These are phyloP conservation scores for Polyommatus icarus DNA, from an alignment of 2,888 invertebrate species.

Conservation along the genomic window DNA sequence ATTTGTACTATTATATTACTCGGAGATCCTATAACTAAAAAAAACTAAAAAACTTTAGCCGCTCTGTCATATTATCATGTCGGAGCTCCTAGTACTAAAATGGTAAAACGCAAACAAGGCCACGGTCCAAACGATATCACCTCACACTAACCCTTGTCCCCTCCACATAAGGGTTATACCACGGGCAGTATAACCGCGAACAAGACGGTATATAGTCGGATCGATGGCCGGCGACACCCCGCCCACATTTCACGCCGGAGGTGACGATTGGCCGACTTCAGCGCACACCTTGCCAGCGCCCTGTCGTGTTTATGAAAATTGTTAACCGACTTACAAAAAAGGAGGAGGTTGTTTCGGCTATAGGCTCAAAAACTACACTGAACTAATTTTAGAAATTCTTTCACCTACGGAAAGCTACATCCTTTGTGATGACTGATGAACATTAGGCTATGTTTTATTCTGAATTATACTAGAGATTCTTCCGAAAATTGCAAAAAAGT, in stretches of 20 bases:
- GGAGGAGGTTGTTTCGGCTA: too few relatives aligned
- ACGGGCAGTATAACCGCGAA: background rate
- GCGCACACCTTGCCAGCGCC: constrained; percentile 38
- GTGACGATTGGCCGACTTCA: constrained; percentile 72
- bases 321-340: background rate
- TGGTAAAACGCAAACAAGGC: background rate
- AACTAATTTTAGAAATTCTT: too few relatives aligned
- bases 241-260: constrained; percentile 74
- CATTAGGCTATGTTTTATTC: too few relatives aligned
- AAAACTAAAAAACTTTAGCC: too few relatives aligned
- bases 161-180: background rate
- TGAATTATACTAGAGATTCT: too few relatives aligned
- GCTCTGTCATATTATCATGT: background rate
- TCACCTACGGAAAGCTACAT: too few relatives aligned
- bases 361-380: too few relatives aligned
- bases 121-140: background rate
- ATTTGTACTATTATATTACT: too few relatives aligned
- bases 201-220: constrained; percentile 39
- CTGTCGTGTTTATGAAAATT: background rate
- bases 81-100: background rate
- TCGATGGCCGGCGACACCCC: constrained; percentile 57
- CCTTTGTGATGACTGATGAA: too few relatives aligned
- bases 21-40: too few relatives aligned
- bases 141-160: background rate
- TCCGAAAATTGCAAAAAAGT: too few relatives aligned